These are phyloP conservation scores for Bos javanicus DNA, from an alignment of 2,113 vertebrate genomes.

Conservation along the genomic window DNA sequence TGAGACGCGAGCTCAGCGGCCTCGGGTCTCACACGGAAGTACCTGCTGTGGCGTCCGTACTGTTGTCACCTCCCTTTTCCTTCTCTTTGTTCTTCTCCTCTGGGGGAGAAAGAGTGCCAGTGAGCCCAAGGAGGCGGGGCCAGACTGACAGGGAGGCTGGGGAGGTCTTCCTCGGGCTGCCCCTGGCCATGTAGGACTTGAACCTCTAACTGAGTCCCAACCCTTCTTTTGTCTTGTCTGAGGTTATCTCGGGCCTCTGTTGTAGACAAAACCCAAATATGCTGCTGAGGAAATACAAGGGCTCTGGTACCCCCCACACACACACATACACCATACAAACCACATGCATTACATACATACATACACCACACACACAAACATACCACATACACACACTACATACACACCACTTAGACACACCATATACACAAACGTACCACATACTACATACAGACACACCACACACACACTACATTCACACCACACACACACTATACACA, in stretches of 20 bases:
- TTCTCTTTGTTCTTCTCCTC: conserved; percentile 84
- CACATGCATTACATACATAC: too few relatives aligned
- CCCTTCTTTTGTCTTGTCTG: not conserved
- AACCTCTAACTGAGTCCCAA: not conserved
- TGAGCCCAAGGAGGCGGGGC: not conserved
- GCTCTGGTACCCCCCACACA: not conserved
- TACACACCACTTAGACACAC: not conserved
- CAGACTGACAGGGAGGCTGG: not conserved
- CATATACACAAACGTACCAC: not conserved
- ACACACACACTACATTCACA: not conserved
- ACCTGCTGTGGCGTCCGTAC: conserved; percentile 80
- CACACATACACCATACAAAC: not conserved
- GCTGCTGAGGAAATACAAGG: not conserved
- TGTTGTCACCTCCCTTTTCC: conserved; percentile 76
- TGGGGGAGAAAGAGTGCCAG: conserved; percentile 51
- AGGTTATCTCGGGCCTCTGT: not conserved
- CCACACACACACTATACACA: not conserved
- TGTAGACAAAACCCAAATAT: not conserved
- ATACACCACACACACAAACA: too few relatives aligned
- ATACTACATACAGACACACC: not conserved
- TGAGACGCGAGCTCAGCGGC: not conserved
- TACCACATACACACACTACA: too few relatives aligned
- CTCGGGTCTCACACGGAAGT: conserved; percentile 19
- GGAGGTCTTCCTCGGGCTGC: not conserved
- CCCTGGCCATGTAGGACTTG: fast-evolving